Evolutionary conservation across 2,113 vertebrate species (phyloP), one percentile per base, ranked within the genome.

Genomic region (Cacatua alba): DNA sequence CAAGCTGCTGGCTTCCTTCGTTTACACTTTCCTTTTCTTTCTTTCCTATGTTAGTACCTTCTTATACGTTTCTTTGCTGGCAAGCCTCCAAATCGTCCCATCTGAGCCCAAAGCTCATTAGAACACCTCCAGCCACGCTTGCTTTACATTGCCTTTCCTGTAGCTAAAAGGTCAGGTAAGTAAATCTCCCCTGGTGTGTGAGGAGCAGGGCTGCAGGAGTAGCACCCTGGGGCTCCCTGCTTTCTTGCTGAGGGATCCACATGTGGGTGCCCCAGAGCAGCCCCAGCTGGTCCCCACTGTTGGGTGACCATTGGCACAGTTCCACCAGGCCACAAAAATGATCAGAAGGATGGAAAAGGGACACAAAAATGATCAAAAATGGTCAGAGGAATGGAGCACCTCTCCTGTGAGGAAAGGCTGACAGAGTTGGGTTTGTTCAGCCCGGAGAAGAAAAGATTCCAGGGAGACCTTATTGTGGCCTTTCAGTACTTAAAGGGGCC

Each of bases 281-380:
- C 37, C 8, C 8, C 10, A 4, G 46, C 8, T 2, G 2, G 55
- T 14, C 28, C 70, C 10, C 9, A 11, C 25, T 43, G 23, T 5
- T 37, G 19, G 11, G 24, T 33, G 44, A 65, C 55, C 43, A 37
- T 0, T 18, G n/a, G 17, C 48, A 43, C 0, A 3, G 64, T 33
- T 68, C 62, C 64, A 28, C 13, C 39, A 79, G 53, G 26, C 21
- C 57, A 35, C 21, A 24, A 9, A 59, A 59, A 59, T 16, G 21
- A 35, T 59, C 33, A 35, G 33, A n/a, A 23, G 13, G 57, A 59
- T 7, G 21, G 21, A 59, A 59, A 59, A 59, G 33, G 33, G 57
- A 35, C 21, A 59, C 6, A 35, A 24, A 59, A 59, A 59, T 13
- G 9, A 59, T 35, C 52, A 53, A 53, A 53, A 53, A 31, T 18